A percentile compares a stretch with the other conserved stretches of the same genome.
Conservation (phyloP, 2,113 vertebrate species). For the Ailuropoda melanoleuca region DNA sequence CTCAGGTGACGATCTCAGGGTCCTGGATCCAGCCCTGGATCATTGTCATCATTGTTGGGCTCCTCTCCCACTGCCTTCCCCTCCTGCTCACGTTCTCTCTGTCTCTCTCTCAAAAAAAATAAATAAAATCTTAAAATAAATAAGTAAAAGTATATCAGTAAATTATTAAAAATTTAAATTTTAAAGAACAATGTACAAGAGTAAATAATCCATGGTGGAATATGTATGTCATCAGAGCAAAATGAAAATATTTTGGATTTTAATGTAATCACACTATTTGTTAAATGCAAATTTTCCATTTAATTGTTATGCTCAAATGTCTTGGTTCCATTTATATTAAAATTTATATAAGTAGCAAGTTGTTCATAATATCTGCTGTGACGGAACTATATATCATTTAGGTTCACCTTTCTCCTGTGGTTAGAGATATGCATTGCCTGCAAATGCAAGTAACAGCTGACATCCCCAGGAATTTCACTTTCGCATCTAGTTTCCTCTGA, state of each 20-base stretch:
- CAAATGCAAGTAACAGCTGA: neutral
- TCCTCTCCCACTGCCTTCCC: neutral
- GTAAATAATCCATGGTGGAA: neutral
- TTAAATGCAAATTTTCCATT: neutral
- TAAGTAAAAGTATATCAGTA: neutral
- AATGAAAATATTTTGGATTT: neutral
- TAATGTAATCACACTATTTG: neutral
- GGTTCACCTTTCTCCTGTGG: neutral
- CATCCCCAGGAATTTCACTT: neutral
- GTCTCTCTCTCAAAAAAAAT: neutral
- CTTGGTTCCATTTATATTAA: conserved; percentile 13
- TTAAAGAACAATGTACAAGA: neutral
- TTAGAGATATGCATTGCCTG: neutral
- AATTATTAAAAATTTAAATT: neutral
- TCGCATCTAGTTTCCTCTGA: neutral
- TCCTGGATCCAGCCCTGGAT: neutral
- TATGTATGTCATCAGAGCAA: neutral
- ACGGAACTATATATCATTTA: neutral
- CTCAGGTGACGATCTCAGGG: neutral
- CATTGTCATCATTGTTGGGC: neutral
- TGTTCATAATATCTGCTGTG: neutral
- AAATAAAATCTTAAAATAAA: neutral
- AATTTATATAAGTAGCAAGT: neutral
- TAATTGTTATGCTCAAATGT: neutral
- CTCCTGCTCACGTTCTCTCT: neutral